Base-by-base conservation (phyloP, 2,113 vertebrate genomes). In the Lamprologus lemairii region DNA sequence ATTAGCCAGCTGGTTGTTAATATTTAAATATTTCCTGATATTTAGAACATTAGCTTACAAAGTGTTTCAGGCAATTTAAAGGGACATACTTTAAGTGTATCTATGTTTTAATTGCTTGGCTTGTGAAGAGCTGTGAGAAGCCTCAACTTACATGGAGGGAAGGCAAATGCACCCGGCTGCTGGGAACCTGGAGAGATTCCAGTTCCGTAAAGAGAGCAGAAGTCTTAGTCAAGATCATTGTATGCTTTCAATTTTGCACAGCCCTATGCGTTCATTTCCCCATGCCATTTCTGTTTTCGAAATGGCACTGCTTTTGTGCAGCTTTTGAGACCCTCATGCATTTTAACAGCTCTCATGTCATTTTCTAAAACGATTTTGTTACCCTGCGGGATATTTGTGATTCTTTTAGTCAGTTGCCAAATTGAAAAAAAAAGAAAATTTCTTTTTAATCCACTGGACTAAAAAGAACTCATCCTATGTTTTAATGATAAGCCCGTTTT, bases 291-390 rank as follows among this genome's bases (percentile, higher is more conserved):
- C 73, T 78, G 37, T 89, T 91, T 75, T 84, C 55, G 21, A 9
- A 63, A 73, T 81, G 75, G 83, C 37, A 21, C 65, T 65, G 2
- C 63, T 75, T 85, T 73, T 82, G 49, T 90, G 9, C 13, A 17
- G 35, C 9, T 8, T 81, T 78, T 55, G 12, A 90, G 63, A 80
- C 79, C 47, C 78, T 80, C 82, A 53, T 83, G 81, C 83, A 60
- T 93, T 93, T 86, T 83, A 83, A 88, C 84, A 87, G 89, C 82
- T 37, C 92, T 91, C 83, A 86, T 93, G 89, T 89, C 83, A 90
- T 91, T 85, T 84, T 86, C 58, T 58, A 26, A 87, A 89, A 84
- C 57, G 31, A 81, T 83, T 82, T 81, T 80, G 63, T 82, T 71
- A 86, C 85, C 86, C 68, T 7, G 12, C 81, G 84, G 87, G 87